A percentile compares a stretch with the other conserved stretches of the same genome.
Evolutionary conservation across 2,797 vertebrate species (phyloP).

Genomic region (Lycodopsis pacificus): DNA sequence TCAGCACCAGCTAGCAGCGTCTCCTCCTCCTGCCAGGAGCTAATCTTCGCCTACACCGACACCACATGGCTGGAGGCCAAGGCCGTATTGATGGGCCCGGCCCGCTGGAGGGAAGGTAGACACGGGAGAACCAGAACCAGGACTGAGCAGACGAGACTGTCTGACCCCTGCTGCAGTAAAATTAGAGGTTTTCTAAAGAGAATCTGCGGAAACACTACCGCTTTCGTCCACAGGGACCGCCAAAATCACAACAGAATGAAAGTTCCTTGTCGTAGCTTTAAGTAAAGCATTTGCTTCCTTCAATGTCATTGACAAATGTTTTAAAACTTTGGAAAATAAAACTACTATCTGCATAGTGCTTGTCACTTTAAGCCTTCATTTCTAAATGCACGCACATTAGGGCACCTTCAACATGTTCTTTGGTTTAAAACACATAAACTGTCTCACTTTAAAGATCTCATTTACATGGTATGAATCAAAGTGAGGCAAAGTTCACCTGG

Average conservation of each 20-base stretch:
- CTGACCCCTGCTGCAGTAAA: too few species aligned
- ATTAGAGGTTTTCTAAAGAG: too few species aligned
- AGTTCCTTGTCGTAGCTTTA: not conserved
- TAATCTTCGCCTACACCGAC: too few species aligned
- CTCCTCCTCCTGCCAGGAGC: too few species aligned
- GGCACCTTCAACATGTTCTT: constrained; percentile 10
- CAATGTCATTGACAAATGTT: not conserved
- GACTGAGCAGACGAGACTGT: too few species aligned
- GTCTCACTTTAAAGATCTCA: constrained; percentile 9
- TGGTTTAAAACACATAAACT: constrained; percentile 25
- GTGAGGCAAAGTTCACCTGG: constrained; percentile 36
- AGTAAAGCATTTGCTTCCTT: not conserved
- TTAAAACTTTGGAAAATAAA: not conserved
- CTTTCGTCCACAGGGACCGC: too few species aligned
- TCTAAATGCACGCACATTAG: not conserved
- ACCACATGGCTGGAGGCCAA: too few species aligned
- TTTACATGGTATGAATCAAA: constrained; percentile 7
- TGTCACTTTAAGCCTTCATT: not conserved
- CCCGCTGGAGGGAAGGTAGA: too few species aligned
- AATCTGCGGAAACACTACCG: too few species aligned
- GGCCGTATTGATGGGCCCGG: too few species aligned
- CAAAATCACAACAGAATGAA: not conserved
- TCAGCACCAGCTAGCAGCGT: too few species aligned
- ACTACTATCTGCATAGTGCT: not conserved
- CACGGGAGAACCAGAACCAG: too few species aligned